Percentiles rank a stretch among this genome's conserved stretches.
These are phyloP conservation scores for Nannobrachium achirus DNA, from an alignment of 2,113 vertebrate species.

Conservation along the genomic window DNA sequence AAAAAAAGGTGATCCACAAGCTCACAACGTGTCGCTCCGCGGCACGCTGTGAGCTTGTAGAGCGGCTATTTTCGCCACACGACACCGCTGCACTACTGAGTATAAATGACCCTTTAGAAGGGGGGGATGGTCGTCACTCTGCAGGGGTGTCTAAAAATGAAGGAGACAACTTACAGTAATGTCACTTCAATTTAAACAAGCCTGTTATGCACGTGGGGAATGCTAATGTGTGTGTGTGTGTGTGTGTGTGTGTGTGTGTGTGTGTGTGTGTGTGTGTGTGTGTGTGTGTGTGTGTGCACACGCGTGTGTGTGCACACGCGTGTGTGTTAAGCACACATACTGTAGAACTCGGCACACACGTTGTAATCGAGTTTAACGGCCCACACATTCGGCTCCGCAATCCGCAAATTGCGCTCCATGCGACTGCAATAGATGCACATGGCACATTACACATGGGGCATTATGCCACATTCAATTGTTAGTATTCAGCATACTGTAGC, in stretches of 20 bases:
- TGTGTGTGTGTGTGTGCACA: too few relatives aligned
- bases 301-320: too few relatives aligned
- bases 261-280: too few relatives aligned
- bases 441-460: slow-evolving; percentile 31
- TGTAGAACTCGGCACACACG: slow-evolving; percentile 41
- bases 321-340: neutral
- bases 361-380: slow-evolving; percentile 35
- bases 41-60: too few relatives aligned
- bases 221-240: too few relatives aligned
- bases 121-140: slow-evolving; percentile 29
- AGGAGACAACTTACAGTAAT: slow-evolving; percentile 45
- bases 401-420: slow-evolving; percentile 19
- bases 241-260: too few relatives aligned
- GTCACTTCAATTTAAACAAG: slow-evolving; percentile 53
- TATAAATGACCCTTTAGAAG: neutral
- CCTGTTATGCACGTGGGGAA: slow-evolving; percentile 49
- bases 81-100: too few relatives aligned
- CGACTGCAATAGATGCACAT: slow-evolving; percentile 33
- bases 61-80: too few relatives aligned
- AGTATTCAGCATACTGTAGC: neutral
- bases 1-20: too few relatives aligned
- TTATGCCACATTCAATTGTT: slow-evolving; percentile 19
- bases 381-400: slow-evolving; percentile 11
- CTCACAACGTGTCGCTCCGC: too few relatives aligned
- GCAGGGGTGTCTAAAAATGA: slow-evolving; percentile 48